Evolutionary conservation across 1,140 invertebrate species (phyloP), one percentile per base, ranked within the genome.

Genomic region (Helicoverpa armigera): DNA sequence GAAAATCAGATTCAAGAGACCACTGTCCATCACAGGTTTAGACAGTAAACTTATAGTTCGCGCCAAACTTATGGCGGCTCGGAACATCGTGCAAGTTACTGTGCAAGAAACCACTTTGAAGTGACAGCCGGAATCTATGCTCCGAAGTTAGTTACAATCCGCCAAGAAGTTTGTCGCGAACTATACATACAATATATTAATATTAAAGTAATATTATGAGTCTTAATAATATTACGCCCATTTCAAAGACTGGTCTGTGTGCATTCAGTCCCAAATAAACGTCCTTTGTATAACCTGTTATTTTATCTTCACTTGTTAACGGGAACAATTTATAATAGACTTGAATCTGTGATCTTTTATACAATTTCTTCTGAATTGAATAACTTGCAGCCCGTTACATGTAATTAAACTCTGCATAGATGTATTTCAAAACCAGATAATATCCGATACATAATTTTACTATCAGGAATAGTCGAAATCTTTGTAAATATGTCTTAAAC

Each of bases 121-220:
- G 35, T 1, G 1, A 1, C 5, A 43, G 23, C 2, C 23, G 0
- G 23, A 23, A 2, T 2, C 23, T 43, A 9, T 43, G 35, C 5
- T 43, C 35, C 35, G 35, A 43, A 43, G 35, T 43, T 43, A 7
- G 3, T 7, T 43, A 5, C 5, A 9, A 7, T 5, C 35, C 35
- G 35, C 35, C 35, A 9, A 9, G 9, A 43, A 43, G 35, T 43
- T 43, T 43, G 35, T 5, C 9, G 35, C 5, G 5, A 43, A 9
- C 5, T 86, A 84, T 79, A 84, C 83, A 84, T 79, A 84, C 83
- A 87, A 84, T 84, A 83, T 86, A 83, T 86, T 83, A 67, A 72
- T 80, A 77, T 18, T 74, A 58, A 69, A 67, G 3, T 69, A 50
- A 50, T 50, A 50, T 48, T 18, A 60, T 60, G 13, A 14, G 58